phyloP scores from a whole-genome alignment of 2,888 invertebrate genomes.

The Lochmaea capreae region DNA sequence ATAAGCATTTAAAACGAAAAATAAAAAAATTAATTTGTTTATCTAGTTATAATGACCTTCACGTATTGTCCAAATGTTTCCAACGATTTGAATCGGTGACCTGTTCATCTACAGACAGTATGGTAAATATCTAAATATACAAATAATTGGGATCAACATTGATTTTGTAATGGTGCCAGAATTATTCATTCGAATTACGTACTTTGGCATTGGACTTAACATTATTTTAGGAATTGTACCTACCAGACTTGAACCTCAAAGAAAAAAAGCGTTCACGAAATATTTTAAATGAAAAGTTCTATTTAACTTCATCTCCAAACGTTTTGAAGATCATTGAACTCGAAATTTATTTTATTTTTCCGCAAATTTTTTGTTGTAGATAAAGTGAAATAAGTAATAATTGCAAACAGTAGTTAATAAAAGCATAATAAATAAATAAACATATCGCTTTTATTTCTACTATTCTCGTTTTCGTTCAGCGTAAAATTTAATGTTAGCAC shows the following conservation, averaged over 20 bases:
- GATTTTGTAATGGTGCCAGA: slow-evolving; percentile 22
- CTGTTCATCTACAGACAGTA: slow-evolving; percentile 12
- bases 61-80: not conserved
- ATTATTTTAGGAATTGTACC: not conserved
- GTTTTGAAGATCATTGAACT: too few species aligned
- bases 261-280: too few species aligned
- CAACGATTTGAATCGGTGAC: not conserved
- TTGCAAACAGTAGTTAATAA: too few species aligned
- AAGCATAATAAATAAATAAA: not conserved
- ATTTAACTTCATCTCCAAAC: too few species aligned
- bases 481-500: too few species aligned
- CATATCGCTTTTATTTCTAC: not conserved
- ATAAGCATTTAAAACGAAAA: too few species aligned
- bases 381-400: too few species aligned
- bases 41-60: not conserved
- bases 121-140: slow-evolving; percentile 23
- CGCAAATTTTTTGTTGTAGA: too few species aligned
- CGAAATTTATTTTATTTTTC: too few species aligned
- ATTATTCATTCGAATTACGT: slow-evolving; percentile 7
- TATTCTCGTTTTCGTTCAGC: slow-evolving; percentile 2
- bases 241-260: not conserved
- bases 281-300: not conserved
- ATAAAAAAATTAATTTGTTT: not conserved
- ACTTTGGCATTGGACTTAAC: slow-evolving; percentile 13
- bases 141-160: slow-evolving; percentile 2